A percentile compares a stretch with the other conserved stretches of the same genome.
Conservation (phyloP, 2,113 vertebrate genomes). For the Cryptomyrus ogoouensis region DNA sequence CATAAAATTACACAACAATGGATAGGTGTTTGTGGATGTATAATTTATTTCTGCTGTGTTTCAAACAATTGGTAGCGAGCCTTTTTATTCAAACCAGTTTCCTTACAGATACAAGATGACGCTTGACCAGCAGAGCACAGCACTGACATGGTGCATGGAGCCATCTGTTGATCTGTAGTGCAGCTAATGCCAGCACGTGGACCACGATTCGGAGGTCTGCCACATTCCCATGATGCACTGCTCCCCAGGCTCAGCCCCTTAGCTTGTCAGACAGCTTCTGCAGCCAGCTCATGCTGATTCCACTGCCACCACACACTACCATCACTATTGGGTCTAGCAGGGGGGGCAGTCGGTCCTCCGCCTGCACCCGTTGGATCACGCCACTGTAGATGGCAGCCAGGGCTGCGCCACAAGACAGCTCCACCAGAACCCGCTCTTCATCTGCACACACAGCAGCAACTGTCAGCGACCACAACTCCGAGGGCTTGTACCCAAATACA, state of each 20-base stretch:
- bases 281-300: conserved; percentile 55
- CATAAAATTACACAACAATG: background rate
- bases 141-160: background rate
- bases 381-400: conserved; percentile 63
- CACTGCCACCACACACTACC: conserved; percentile 67
- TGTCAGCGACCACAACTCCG: background rate
- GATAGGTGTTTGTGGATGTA: background rate
- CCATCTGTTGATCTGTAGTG: background rate
- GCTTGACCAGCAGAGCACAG: background rate
- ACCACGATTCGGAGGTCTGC: background rate
- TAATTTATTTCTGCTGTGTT: background rate
- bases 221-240: background rate
- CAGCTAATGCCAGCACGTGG: background rate
- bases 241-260: conserved; percentile 24
- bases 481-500: background rate
- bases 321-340: conserved; percentile 54
- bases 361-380: conserved; percentile 54
- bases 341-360: conserved; percentile 48
- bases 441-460: conserved; percentile 42
- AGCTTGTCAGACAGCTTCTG: conserved; percentile 37
- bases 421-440: conserved; percentile 70
- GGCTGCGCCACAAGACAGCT: conserved; percentile 65
- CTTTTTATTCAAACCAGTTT: background rate
- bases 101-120: background rate
- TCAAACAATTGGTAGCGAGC: background rate